phyloP scores from a whole-genome alignment of 2,113 vertebrate genomes.

The Numida meleagris region DNA sequence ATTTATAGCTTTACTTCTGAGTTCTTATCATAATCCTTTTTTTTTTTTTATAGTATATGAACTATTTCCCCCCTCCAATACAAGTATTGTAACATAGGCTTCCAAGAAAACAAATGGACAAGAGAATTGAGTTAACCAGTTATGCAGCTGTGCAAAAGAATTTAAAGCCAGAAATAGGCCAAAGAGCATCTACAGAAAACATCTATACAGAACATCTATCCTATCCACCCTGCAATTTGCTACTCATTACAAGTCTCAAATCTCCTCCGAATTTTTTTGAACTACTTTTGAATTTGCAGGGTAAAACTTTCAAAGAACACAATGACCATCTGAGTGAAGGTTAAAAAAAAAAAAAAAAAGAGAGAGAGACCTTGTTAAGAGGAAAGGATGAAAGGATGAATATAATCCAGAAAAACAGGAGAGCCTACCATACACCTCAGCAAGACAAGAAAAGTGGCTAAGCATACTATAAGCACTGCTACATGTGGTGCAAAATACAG shows the following conservation, averaged over 20 bases:
- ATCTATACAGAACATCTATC: no score
- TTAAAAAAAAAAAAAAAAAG: slow-evolving; percentile 8
- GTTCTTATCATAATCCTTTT: background rate
- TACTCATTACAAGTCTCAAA: slow-evolving; percentile 15
- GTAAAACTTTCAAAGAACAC: background rate
- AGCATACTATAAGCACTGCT: background rate
- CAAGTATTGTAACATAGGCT: background rate
- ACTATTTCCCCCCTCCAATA: background rate
- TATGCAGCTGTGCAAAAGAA: background rate
- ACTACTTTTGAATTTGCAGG: slow-evolving; percentile 27
- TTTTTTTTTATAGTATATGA: background rate
- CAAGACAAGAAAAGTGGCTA: background rate
- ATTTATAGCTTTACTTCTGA: background rate
- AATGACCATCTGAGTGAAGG: background rate
- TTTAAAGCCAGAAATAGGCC: slow-evolving; percentile 36
- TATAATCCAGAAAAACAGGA: background rate
- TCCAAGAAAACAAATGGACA: slow-evolving; percentile 1
- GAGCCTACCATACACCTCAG: background rate
- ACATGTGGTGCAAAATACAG: background rate
- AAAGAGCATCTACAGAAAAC: background rate
- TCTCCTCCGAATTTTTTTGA: slow-evolving; percentile 5
- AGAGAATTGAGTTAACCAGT: background rate
- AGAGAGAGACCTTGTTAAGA: background rate
- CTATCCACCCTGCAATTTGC: background rate
- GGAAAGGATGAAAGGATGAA: no score